Conservation (phyloP, 2,797 vertebrate genomes). For the Coranthus polyacanthus region DNA sequence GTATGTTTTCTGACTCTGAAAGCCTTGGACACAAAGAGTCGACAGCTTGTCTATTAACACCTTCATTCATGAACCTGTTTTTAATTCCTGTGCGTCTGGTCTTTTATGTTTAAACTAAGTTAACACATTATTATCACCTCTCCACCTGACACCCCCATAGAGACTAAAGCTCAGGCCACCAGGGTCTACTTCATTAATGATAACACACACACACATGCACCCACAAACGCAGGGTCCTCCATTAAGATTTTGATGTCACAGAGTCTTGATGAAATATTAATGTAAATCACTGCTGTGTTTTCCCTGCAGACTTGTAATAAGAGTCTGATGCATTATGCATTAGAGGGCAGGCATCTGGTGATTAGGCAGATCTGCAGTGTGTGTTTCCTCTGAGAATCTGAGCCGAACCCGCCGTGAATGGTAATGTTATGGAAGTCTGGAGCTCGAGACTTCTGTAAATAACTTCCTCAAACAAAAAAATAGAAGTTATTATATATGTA, state of each 20-base stretch:
- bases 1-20: conserved; percentile 9
- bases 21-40: conserved; percentile 11
- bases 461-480: conserved; percentile 39
- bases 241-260: conserved; percentile 73
- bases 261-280: conserved; percentile 81
- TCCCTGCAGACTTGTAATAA: conserved; percentile 76
- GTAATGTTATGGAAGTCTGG: conserved; percentile 26
- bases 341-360: conserved; percentile 66
- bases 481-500: conserved; percentile 36
- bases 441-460: conserved; percentile 55
- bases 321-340: conserved; percentile 82
- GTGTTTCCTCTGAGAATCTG: conserved; percentile 36
- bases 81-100: conserved; percentile 19
- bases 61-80: conserved; percentile 29
- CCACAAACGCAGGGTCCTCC: conserved; percentile 30
- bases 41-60: conserved; percentile 5
- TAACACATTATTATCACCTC: conserved; percentile 62
- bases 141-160: conserved; percentile 49
- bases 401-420: conserved; percentile 17
- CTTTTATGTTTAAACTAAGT: conserved; percentile 52
- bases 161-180: conserved; percentile 48
- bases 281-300: conserved; percentile 76
- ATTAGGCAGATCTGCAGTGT: conserved; percentile 59
- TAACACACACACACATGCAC: conserved; percentile 33
- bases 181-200: conserved; percentile 66